Evolutionary conservation across 2,888 invertebrate genomes (phyloP).

Genomic region (Pterobdella sp.): DNA sequence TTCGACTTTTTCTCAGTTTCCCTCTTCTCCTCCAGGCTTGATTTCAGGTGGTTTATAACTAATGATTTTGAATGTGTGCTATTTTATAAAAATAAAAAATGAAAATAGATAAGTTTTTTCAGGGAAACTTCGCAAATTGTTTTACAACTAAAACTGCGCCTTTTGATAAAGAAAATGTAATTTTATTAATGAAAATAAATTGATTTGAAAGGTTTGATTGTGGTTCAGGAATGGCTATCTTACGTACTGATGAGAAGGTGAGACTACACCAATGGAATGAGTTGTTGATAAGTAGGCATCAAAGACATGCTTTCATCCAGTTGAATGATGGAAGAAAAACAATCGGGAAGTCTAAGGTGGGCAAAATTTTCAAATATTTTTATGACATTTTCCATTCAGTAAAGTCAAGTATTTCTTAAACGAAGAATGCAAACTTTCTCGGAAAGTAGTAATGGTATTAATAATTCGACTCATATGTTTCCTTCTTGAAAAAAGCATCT

Average conservation of each 20-base stretch:
- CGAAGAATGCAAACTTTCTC: too few species aligned
- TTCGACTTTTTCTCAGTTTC: slow-evolving; percentile 81
- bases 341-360: slow-evolving; percentile 78
- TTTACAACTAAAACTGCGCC: not conserved
- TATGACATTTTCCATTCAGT: too few species aligned
- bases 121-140: not conserved
- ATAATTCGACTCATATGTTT: too few species aligned
- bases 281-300: slow-evolving; percentile 74
- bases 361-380: too few species aligned
- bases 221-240: slow-evolving; percentile 80
- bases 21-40: slow-evolving; percentile 69
- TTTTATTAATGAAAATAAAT: not conserved
- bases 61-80: not conserved
- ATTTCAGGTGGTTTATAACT: slow-evolving; percentile 63
- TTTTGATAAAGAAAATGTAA: not conserved
- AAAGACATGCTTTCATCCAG: slow-evolving; percentile 87
- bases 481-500: too few species aligned
- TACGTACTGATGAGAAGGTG: slow-evolving; percentile 75
- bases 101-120: not conserved
- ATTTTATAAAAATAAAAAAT: not conserved
- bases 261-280: slow-evolving; percentile 83
- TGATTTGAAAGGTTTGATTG: slow-evolving; percentile 72
- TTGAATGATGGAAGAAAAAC: slow-evolving; percentile 79
- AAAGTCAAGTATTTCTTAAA: too few species aligned
- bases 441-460: too few species aligned